A percentile compares a stretch with the other conserved stretches of the same genome.
Conservation (phyloP, 2,113 vertebrate species). For the Odobenus rosmarus region DNA sequence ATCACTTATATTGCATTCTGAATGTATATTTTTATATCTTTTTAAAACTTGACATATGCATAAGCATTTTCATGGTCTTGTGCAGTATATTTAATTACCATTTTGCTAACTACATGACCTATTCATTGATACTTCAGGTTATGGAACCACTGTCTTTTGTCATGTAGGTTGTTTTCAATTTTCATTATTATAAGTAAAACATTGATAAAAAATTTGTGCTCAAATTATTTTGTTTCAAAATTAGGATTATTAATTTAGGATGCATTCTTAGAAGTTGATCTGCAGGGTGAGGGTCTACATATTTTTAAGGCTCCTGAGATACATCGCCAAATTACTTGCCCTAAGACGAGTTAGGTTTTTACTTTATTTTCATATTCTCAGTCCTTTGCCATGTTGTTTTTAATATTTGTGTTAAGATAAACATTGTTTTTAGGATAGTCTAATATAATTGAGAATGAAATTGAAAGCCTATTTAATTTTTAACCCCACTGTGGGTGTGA, state of each 20-base stretch:
- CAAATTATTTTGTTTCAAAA: slow-evolving; percentile 24
- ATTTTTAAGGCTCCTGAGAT: neutral
- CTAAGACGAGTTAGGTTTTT: neutral
- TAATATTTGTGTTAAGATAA: neutral
- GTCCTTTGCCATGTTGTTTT: neutral
- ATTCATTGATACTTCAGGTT: neutral
- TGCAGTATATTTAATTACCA: neutral
- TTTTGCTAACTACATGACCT: neutral
- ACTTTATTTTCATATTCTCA: neutral
- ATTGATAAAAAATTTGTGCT: neutral
- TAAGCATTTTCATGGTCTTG: neutral
- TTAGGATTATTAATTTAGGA: slow-evolving; percentile 13
- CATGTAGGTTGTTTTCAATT: neutral
- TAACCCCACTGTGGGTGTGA: neutral
- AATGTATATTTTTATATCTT: neutral
- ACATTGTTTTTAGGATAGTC: neutral
- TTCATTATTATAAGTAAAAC: neutral
- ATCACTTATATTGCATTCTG: neutral
- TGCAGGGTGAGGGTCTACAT: neutral
- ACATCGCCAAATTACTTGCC: neutral
- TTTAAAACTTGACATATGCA: neutral
- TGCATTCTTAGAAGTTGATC: neutral
- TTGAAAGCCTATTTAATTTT: slow-evolving; percentile 46
- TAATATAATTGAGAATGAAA: slow-evolving; percentile 25
- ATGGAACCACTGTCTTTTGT: neutral